Evolutionary conservation across 2,113 vertebrate genomes (phyloP).

Genomic region (Delphinapterus leucas): DNA sequence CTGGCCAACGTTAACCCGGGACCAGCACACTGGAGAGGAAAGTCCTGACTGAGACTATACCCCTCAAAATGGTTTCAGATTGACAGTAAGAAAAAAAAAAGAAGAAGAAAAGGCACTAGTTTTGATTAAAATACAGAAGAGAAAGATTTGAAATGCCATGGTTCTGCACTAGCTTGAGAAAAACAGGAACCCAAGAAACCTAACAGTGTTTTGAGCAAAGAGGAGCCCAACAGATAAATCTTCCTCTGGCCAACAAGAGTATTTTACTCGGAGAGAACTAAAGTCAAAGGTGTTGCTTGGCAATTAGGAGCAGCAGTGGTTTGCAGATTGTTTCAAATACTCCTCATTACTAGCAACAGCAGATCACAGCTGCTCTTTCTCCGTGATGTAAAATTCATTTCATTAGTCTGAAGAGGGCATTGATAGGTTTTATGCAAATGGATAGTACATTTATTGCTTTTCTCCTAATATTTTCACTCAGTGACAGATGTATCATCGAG

Average conservation of each 20-base stretch:
- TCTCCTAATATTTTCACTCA: neutral
- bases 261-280: neutral
- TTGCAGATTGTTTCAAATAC: slow-evolving; percentile 25
- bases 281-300: neutral
- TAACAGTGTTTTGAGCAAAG: neutral
- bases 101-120: neutral
- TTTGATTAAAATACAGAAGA: neutral
- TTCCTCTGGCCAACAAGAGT: neutral
- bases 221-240: neutral
- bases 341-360: neutral
- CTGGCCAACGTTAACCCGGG: neutral
- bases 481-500: neutral
- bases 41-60: neutral
- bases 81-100: neutral
- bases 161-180: neutral
- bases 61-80: neutral
- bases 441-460: neutral
- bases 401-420: slow-evolving; percentile 17
- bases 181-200: neutral
- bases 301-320: neutral
- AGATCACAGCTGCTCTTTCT: neutral
- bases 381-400: neutral
- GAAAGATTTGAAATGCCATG: neutral
- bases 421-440: slow-evolving; percentile 1
- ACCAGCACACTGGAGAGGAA: neutral